Base-by-base conservation (phyloP, 92 coral and sea anemone species). In the Palythoa grandiflora region DNA sequence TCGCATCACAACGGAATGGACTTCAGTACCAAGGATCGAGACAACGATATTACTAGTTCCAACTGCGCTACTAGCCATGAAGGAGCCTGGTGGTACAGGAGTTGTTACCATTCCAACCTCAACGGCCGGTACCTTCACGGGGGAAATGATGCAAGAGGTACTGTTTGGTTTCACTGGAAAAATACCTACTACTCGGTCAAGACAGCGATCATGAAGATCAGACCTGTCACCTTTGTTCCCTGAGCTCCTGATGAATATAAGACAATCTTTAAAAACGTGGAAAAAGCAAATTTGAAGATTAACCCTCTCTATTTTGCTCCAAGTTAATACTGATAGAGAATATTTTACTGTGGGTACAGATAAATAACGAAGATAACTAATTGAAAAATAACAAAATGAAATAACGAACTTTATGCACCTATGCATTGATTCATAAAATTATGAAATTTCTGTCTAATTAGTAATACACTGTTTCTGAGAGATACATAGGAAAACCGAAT, bases 191-290 rank as follows among this genome's bases (percentile, higher is more conserved):
- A 84, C 66, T 84, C 87, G 1, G 14, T 70, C 48, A 84, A 84
- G 40, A 50, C 59, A 9, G 76, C 87, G 68, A 36, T 13, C 3
- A 84, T 84, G 87, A 84, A 71, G 77, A 84, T 84, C 80, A 75
- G 80, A n/a, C 79, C 79, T 37, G 50, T 72, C 53, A 72, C 1
- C 77, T 72, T 72, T 37, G 50, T 38, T 3, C 76, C 76, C 28
- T 28, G 1, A 37, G 48, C 36, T 36, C 10, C 5, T 71, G 76
- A 71, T 65, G 28, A 28, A 28, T 28, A 28, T 28, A 28, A 57
- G 17, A 57, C 65, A 28, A 28, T 28, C 28, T 28, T 28, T 28
- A 28, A 28, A 28, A 28, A 28, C 28, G 28, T 28, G 28, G 28
- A 28, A 28, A 28, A 28, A 28, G 28, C 28, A 28, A 28, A 28